Percentiles rank a stretch among this genome's conserved stretches.
Conservation (phyloP, 2,797 vertebrate genomes). For the Poeciliopsis turneri region DNA sequence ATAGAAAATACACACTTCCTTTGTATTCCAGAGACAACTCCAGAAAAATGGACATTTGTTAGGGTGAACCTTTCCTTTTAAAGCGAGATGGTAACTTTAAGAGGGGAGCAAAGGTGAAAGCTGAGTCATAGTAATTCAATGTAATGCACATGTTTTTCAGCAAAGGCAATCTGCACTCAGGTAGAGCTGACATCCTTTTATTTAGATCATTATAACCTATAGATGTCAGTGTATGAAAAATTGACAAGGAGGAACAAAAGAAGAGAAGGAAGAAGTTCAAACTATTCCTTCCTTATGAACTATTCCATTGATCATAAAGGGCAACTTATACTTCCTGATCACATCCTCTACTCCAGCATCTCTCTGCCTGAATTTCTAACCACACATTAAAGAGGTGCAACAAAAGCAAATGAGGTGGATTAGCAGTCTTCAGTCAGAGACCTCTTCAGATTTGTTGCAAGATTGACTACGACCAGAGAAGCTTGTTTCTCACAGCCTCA, state of each 20-base stretch:
- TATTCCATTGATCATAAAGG: neutral
- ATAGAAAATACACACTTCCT: neutral
- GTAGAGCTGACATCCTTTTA: neutral
- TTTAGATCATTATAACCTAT: neutral
- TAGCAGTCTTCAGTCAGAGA: neutral
- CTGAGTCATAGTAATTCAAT: constrained; percentile 19
- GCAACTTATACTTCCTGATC: neutral
- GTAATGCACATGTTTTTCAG: constrained; percentile 6
- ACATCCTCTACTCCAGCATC: too few relatives aligned
- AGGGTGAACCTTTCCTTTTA: neutral
- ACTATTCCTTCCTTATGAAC: neutral
- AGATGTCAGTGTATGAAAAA: neutral
- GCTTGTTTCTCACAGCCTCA: neutral
- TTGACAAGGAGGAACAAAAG: neutral
- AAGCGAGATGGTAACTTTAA: neutral
- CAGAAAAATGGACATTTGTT: neutral
- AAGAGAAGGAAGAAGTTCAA: neutral
- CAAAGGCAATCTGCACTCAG: neutral
- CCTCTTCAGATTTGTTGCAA: neutral
- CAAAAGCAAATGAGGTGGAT: neutral
- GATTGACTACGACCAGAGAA: neutral
- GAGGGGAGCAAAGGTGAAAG: constrained; percentile 1
- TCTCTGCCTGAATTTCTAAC: too few relatives aligned
- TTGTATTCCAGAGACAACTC: neutral
- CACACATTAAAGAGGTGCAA: too few relatives aligned